Base-by-base conservation (phyloP, 35 echinoderm and acorn worm genomes). In the Patiria miniata region DNA sequence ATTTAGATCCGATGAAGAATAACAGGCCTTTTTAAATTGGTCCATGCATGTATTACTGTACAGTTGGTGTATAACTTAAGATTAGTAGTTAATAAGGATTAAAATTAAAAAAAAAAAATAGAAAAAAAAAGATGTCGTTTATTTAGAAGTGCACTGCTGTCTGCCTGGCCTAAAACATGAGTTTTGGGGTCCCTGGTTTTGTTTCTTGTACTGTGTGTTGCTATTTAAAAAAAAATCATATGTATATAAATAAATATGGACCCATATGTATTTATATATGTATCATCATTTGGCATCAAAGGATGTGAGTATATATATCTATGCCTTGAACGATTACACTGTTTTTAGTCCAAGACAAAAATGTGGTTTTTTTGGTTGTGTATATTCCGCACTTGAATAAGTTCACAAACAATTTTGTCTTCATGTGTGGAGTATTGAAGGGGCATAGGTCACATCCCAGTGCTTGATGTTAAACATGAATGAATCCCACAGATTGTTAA, bases 81-180 rank as follows among this genome's bases (percentile, higher is more conserved):
- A 73, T 73, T 73, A 47, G 65, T 73, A 73, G 65, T 73, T 73
- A 14, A 73, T 73, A 73, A 73, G 65, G 65, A 73, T 73, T 32
- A 73, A 73, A 34, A 73, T 26, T 5, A 73, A 73, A 68, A 69
- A 69, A 73, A 30, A 73, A 47, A 30, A 73, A 73, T 12, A 73
- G 29, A 30, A 73, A 73, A 68, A 69, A 69, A 30, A 73, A 73
- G 29, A 73, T 14, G 65, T 32, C 14, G 65, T 73, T 73, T 73
- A 34, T 28, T 73, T 73, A 73, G 65, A 73, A 30, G 4, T 73
- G 65, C 65, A 73, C 65, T 34, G 23, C 65, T 73, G 26, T 73
- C 34, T 36, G 34, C 65, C 65, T 34, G 10, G 65, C 65, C 34
- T 73, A 23, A 73, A 14, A 36, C 5, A 18, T 73, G 26, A 26